A percentile compares a stretch with the other conserved stretches of the same genome.
Conservation (phyloP, 2,888 invertebrate species). For the Sphaeridia pumilis region DNA sequence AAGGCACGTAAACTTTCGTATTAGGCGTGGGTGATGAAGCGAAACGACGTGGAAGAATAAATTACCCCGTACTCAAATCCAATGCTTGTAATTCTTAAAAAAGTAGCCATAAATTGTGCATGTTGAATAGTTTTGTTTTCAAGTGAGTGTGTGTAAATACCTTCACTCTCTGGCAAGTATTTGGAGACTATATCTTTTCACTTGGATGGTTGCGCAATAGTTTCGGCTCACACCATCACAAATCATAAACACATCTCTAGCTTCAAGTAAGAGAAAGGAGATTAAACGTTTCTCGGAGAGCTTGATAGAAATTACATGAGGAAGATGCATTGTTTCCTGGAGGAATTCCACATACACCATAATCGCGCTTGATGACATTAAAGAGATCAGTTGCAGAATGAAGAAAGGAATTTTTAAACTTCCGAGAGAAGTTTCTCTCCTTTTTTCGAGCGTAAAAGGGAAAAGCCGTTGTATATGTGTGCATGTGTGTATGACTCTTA, state of each 20-base stretch:
- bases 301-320: not conserved
- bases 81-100: conserved; percentile 34
- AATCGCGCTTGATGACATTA: not conserved
- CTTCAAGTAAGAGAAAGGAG: not conserved
- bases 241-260: too few relatives aligned
- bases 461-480: not conserved
- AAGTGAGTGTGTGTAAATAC: too few relatives aligned
- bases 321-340: not conserved
- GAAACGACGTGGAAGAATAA: too few relatives aligned
- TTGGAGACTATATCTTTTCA: too few relatives aligned
- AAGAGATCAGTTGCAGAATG: not conserved
- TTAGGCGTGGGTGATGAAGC: conserved; percentile 2
- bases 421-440: too few relatives aligned
- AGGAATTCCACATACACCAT: not conserved
- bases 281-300: not conserved
- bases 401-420: conserved; percentile 1
- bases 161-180: too few relatives aligned
- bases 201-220: too few relatives aligned
- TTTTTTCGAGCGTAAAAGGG: too few relatives aligned
- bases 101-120: conserved; percentile 31
- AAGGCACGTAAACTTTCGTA: not conserved
- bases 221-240: too few relatives aligned
- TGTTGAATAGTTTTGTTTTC: conserved; percentile 1
- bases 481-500: not conserved
- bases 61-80: conserved; percentile 30